Conservation (phyloP, 2,797 vertebrate species). For the Manis javanica region DNA sequence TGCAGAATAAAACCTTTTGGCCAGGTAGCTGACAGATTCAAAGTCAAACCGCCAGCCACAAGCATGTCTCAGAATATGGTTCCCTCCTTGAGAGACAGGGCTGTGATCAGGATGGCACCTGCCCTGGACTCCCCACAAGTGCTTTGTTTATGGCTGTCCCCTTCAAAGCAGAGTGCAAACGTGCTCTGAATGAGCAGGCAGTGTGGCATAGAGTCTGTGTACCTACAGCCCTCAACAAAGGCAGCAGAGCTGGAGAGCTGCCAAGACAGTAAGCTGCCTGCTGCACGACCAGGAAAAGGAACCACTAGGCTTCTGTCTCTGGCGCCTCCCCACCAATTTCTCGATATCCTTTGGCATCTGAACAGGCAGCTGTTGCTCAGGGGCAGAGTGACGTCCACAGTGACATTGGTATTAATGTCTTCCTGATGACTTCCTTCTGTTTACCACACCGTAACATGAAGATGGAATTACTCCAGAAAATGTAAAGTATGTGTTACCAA, state of each 20-base stretch:
- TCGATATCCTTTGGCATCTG: constrained; percentile 13
- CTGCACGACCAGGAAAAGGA: constrained; percentile 25
- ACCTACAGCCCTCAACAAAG: constrained; percentile 66
- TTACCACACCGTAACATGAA: constrained; percentile 56
- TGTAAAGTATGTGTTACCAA: neutral
- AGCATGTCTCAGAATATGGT: neutral
- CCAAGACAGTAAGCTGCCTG: neutral
- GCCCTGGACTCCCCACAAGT: neutral
- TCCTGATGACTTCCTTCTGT: constrained; percentile 61
- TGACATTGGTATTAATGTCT: constrained; percentile 64
- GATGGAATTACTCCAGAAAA: constrained; percentile 28
- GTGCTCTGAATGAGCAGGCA: constrained; percentile 33
- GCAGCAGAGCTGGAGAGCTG: constrained; percentile 50
- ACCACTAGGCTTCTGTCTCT: constrained; percentile 26
- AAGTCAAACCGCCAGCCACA: neutral
- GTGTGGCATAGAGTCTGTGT: neutral
- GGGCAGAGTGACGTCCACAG: constrained; percentile 52
- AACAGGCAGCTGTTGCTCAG: constrained; percentile 47
- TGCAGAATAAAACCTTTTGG: neutral
- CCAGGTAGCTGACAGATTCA: neutral
- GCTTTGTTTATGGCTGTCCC: neutral
- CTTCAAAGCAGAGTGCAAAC: neutral
- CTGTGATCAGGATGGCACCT: neutral
- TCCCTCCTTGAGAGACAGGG: neutral
- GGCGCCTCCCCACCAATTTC: neutral